Evolutionary conservation across 37 sponge, comb jelly and placozoan species (phyloP), one percentile per base, ranked within the genome.

Genomic region (Cliona cf. orientalis): DNA sequence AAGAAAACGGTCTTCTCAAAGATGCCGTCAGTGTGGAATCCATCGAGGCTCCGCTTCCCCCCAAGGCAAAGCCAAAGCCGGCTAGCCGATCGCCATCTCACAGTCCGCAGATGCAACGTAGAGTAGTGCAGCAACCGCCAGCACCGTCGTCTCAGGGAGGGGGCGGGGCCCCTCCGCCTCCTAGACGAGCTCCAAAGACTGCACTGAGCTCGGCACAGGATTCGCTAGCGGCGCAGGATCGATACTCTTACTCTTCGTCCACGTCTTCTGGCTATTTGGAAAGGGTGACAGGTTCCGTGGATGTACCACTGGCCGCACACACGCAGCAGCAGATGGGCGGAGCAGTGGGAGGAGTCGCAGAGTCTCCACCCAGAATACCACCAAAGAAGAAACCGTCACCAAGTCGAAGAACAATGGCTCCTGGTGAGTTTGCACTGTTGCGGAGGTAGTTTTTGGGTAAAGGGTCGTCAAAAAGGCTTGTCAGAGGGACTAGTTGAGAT

Each of bases 81-180:
- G 11, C 17, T 46, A 44, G 43, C 12, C 62, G 66, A 1, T 58
- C 62, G 6, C 67, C 66, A 22, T 45, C 79, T 34, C 67, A 44
- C 35, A 79, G 67, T 45, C 55, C 79, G 0, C 26, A 17, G 64
- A 33, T 62, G 9, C 14, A 17, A 5, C 59, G 60, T 17, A 33
- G 19, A 74, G n/a, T n/a, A n/a, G n/a, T n/a, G n/a, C n/a, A n/a
- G n/a, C n/a, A n/a, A n/a, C n/a, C n/a, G n/a, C n/a, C n/a, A n/a
- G n/a, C n/a, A n/a, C n/a, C n/a, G n/a, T n/a, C n/a, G n/a, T 2
- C 5, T 44, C 46, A 5, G 5, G 7, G 26, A 26, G 5, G 41
- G 44, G 46, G 11, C 14, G 66, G 46, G 21, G 45, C 26, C 14
- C 75, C 84, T 31, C 80, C 87, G 37, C 80, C 87, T 35, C 87